Evolutionary conservation across 2,888 invertebrate species (phyloP).

Genomic region (Tribolium freemani): DNA sequence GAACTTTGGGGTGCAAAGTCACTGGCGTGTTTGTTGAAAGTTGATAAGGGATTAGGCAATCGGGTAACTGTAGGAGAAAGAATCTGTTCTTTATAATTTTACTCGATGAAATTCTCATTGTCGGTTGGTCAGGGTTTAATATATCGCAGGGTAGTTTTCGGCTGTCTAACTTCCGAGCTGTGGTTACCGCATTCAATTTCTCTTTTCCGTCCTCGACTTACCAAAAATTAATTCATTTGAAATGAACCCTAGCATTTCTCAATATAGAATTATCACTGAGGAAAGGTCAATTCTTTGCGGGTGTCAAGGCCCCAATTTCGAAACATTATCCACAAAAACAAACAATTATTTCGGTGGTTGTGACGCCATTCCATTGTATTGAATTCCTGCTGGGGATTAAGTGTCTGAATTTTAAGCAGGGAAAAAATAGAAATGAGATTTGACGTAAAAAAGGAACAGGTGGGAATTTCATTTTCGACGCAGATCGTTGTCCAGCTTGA

Average conservation of each 20-base stretch:
- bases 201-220: neutral
- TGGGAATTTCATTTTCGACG: conserved; percentile 21
- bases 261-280: neutral
- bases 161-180: conserved; percentile 12
- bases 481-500: conserved; percentile 29
- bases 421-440: conserved; percentile 6
- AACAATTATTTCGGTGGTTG: neutral
- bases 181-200: conserved; percentile 1
- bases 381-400: too few species aligned
- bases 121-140: conserved; percentile 18
- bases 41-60: neutral
- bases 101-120: conserved; percentile 21
- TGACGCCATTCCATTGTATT: neutral
- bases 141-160: conserved; percentile 21
- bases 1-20: neutral
- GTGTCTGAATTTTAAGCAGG: too few species aligned
- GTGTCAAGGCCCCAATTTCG: neutral
- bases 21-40: too few species aligned
- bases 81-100: neutral
- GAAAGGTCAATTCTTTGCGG: neutral
- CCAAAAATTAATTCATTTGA: conserved; percentile 5
- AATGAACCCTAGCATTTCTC: neutral
- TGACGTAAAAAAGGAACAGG: conserved; percentile 19
- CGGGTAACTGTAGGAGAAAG: neutral
- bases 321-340: too few species aligned